Conservation (phyloP, 2,888 invertebrate species). For the Fissipunctia ypsillon region DNA sequence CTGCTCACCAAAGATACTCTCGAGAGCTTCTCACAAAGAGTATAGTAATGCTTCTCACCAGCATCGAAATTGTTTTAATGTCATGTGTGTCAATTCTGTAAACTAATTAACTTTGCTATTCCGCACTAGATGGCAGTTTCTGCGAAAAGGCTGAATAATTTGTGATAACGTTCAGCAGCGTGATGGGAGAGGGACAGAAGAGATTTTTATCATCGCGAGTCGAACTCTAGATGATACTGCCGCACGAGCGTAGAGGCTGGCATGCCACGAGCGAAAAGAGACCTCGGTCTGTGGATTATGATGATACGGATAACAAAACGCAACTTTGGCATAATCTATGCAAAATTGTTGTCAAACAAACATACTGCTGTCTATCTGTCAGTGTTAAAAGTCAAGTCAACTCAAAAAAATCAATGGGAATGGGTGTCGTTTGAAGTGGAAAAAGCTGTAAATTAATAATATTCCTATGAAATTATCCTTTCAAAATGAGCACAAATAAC, state of each 20-base stretch:
- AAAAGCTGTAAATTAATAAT: constrained; percentile 3
- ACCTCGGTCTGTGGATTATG: neutral
- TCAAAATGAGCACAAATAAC: constrained; percentile 68
- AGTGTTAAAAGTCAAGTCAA: constrained; percentile 4
- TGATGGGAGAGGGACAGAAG: too few relatives aligned
- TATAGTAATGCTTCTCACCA: too few relatives aligned
- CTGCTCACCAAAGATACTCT: too few relatives aligned
- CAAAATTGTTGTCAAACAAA: constrained; percentile 19
- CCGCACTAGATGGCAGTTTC: neutral
- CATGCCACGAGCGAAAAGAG: neutral
- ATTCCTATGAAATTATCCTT: neutral
- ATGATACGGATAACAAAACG: neutral
- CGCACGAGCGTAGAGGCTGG: too few relatives aligned
- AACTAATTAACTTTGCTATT: neutral
- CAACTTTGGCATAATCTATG: neutral
- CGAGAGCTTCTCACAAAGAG: too few relatives aligned
- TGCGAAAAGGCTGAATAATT: neutral
- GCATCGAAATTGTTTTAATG: neutral
- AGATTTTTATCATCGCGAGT: too few relatives aligned
- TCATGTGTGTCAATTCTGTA: neutral
- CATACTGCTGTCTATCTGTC: neutral
- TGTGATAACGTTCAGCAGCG: neutral
- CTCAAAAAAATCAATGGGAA: constrained; percentile 13
- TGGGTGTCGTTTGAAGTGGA: neutral
- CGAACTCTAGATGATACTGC: too few relatives aligned